phyloP scores from a whole-genome alignment of 2,888 invertebrate genomes.

The Neoaliturus tenellus region DNA sequence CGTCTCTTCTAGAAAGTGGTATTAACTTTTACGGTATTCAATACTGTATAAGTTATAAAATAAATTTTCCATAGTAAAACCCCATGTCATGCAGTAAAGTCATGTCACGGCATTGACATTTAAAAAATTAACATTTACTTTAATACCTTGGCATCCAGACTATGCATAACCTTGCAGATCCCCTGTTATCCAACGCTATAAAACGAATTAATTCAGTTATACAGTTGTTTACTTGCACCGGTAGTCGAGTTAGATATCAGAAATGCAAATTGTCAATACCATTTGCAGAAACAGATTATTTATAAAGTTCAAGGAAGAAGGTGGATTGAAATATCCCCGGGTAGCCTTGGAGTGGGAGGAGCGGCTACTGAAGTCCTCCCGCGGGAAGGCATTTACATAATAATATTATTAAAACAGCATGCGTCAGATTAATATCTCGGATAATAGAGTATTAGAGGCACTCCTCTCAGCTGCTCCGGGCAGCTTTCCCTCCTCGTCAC shows the following conservation, averaged over 20 bases:
- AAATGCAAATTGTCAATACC: conserved; percentile 17
- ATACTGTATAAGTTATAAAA: too few relatives aligned
- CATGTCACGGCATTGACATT: neutral
- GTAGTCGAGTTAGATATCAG: neutral
- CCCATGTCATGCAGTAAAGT: too few relatives aligned
- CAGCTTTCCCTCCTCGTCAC: conserved; percentile 26
- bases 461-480: neutral
- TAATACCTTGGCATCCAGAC: too few relatives aligned
- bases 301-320: conserved; percentile 24
- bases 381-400: conserved; percentile 37
- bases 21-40: too few relatives aligned
- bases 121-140: neutral
- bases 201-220: neutral
- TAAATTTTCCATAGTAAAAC: too few relatives aligned
- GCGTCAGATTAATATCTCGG: conserved; percentile 43
- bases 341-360: neutral
- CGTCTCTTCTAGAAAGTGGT: too few relatives aligned
- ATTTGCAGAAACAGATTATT: neutral
- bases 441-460: conserved; percentile 49
- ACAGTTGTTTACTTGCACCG: neutral
- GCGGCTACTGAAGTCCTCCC: neutral
- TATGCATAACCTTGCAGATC: neutral
- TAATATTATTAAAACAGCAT: conserved; percentile 52
- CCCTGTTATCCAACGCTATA: neutral
- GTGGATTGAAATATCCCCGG: conserved; percentile 25